Conservation (phyloP, 2,797 vertebrate genomes). For the Linurgus olivaceus region DNA sequence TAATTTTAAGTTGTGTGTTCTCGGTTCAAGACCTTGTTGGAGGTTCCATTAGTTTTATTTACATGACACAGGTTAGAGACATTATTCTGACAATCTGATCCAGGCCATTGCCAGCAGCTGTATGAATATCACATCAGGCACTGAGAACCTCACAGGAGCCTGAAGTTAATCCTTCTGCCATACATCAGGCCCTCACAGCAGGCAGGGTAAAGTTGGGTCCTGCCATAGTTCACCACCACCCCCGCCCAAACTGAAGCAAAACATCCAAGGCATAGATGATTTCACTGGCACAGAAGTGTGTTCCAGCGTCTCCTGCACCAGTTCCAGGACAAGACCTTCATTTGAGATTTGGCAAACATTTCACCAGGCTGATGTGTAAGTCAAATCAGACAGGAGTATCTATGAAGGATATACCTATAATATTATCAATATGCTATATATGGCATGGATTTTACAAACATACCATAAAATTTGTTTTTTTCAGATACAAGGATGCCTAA, state of each 20-base stretch:
- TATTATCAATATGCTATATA: background rate
- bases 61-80: background rate
- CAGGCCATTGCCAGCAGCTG: background rate
- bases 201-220: fast-evolving
- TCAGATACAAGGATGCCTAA: background rate
- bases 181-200: background rate
- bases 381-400: background rate
- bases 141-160: background rate
- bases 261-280: background rate
- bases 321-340: background rate
- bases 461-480: background rate
- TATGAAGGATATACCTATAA: background rate
- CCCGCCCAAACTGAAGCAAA: background rate
- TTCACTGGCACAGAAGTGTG: background rate
- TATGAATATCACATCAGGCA: background rate
- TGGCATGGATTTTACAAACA: background rate
- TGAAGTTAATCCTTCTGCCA: background rate
- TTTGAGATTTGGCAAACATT: background rate
- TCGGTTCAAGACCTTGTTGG: background rate
- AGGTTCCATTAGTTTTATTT: background rate
- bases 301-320: background rate
- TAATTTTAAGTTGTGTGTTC: background rate
- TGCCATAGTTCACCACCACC: background rate
- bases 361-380: background rate
- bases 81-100: background rate